A percentile compares a stretch with the other conserved stretches of the same genome.
Evolutionary conservation across 2,113 vertebrate species (phyloP).

Genomic region (Pterophyllum scalare): DNA sequence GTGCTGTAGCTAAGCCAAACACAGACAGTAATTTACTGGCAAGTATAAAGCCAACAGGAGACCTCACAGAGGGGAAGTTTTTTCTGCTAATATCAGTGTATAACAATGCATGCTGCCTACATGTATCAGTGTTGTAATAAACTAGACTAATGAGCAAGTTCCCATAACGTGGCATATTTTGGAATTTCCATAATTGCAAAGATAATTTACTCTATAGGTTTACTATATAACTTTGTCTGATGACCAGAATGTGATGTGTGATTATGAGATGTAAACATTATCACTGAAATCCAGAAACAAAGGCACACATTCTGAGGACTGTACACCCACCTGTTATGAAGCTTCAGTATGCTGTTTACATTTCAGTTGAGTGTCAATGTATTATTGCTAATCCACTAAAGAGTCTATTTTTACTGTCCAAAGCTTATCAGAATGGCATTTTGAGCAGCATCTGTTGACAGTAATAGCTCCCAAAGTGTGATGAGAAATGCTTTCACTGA

Average conservation of each 20-base stretch:
- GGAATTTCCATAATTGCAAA: neutral
- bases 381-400: constrained; percentile 22
- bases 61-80: neutral
- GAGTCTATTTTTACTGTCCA: neutral
- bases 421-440: constrained; percentile 22
- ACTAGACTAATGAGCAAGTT: too few relatives aligned
- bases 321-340: neutral
- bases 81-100: neutral
- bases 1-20: constrained; percentile 9
- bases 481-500: neutral
- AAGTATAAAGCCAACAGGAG: constrained; percentile 12
- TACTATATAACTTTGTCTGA: neutral
- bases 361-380: neutral
- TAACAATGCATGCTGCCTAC: neutral
- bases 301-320: neutral
- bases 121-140: too few relatives aligned
- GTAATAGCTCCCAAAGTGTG: constrained; percentile 4
- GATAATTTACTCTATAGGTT: neutral
- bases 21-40: constrained; percentile 39
- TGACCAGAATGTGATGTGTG: neutral
- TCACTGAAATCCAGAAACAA: neutral
- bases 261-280: neutral
- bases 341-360: neutral
- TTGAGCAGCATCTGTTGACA: neutral
- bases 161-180: neutral